Conservation (phyloP, 2,113 vertebrate genomes). For the Channa maculata region DNA sequence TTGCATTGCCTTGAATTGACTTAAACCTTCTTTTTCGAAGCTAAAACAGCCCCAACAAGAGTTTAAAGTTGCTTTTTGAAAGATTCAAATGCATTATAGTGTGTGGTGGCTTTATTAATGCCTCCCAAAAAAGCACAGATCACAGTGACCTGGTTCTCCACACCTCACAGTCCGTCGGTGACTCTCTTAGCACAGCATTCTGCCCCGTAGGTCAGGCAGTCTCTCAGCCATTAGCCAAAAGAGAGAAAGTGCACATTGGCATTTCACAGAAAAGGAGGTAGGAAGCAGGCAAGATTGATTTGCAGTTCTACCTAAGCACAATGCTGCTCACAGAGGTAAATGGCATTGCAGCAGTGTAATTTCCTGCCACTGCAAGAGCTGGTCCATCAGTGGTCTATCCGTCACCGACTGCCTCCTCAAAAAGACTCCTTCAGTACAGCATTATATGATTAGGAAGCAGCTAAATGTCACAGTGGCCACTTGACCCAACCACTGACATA, state of each 20-base stretch:
- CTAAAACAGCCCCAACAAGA: neutral
- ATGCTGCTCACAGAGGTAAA: conserved; percentile 45
- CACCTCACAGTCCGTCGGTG: conserved; percentile 2
- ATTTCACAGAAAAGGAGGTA: conserved; percentile 34
- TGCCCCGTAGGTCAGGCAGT: conserved; percentile 18
- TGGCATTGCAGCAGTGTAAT: conserved; percentile 48
- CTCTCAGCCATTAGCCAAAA: conserved; percentile 31
- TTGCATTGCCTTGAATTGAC: neutral
- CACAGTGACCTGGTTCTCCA: neutral
- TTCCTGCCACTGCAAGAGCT: conserved; percentile 40
- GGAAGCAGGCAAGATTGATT: conserved; percentile 61
- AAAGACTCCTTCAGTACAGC: conserved; percentile 45
- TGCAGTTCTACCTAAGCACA: conserved; percentile 40
- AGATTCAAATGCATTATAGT: neutral
- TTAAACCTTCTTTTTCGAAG: neutral
- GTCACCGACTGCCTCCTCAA: conserved; percentile 46
- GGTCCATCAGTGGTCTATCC: conserved; percentile 57
- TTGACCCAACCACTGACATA: conserved; percentile 27
- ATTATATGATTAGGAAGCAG: conserved; percentile 59
- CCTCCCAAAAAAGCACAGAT: neutral
- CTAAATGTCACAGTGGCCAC: conserved; percentile 45
- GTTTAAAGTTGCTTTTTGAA: too few relatives aligned
- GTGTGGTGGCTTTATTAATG: neutral
- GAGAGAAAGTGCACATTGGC: conserved; percentile 44
- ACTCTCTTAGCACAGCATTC: conserved; percentile 17